Evolutionary conservation across 2,113 vertebrate genomes (phyloP).

Genomic region (Apteryx owenii): DNA sequence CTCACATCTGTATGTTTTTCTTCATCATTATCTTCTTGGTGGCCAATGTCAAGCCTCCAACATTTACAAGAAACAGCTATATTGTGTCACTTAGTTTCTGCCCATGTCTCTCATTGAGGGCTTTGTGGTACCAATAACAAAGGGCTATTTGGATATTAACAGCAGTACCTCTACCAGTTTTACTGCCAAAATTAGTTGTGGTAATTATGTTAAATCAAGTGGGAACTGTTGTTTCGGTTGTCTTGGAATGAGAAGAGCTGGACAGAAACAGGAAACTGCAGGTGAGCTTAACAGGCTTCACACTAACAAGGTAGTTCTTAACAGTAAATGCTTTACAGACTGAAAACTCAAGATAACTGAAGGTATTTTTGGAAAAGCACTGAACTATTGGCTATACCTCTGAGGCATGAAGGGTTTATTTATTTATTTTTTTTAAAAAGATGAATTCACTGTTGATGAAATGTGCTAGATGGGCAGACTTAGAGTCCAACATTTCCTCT

Average conservation of each 20-base stretch:
- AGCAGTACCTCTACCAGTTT: conserved; percentile 2
- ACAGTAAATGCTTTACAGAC: background rate
- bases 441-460: background rate
- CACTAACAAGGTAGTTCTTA: background rate
- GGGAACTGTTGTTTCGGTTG: conserved; percentile 14
- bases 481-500: background rate
- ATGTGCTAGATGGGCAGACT: background rate
- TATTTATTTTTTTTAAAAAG: background rate
- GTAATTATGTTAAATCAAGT: conserved; percentile 14
- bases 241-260: conserved; percentile 5
- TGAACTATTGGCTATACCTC: background rate
- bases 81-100: background rate
- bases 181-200: conserved; percentile 10
- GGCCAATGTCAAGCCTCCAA: background rate
- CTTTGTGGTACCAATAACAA: background rate
- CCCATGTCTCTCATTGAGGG: background rate
- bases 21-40: background rate
- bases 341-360: background rate
- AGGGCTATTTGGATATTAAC: background rate
- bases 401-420: background rate
- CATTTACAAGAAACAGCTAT: background rate
- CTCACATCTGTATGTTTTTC: background rate
- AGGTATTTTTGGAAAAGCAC: background rate
- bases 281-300: background rate
- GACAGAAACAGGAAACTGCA: conserved; percentile 9